Evolutionary conservation across 37 sponge, comb jelly and placozoan species (phyloP).

Genomic region (Amphimedon queenslandica): DNA sequence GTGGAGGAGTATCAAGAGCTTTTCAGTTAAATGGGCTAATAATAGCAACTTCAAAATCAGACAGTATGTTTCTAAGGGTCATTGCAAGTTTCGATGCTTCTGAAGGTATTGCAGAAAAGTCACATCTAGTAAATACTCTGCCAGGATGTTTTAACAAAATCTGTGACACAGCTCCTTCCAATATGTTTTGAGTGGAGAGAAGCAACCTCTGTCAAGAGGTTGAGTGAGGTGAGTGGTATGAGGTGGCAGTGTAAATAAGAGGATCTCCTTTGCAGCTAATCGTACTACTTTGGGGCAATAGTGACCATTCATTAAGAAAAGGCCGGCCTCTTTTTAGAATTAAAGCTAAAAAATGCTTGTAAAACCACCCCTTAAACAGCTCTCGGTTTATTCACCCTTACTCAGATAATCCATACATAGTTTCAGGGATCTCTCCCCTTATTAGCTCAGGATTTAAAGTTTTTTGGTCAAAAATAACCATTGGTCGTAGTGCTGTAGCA

Average conservation of each 20-base stretch:
- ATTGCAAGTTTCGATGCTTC: background rate
- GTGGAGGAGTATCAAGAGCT: too few species aligned
- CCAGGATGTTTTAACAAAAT: background rate
- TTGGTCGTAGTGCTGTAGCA: background rate
- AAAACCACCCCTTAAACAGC: constrained; percentile 19
- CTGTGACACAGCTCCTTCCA: background rate
- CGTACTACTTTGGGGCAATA: constrained; percentile 5
- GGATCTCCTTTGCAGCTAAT: constrained; percentile 11
- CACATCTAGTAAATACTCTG: background rate
- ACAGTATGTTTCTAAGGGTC: background rate
- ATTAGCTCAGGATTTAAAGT: background rate
- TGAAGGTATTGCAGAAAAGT: background rate
- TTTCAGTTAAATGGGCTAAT: constrained; percentile 4
- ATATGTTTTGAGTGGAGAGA: background rate
- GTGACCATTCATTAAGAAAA: constrained; percentile 31
- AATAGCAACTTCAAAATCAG: background rate
- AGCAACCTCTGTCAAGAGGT: background rate
- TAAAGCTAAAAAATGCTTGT: constrained; percentile 12
- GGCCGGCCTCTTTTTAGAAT: background rate
- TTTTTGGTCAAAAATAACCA: background rate
- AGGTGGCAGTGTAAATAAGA: constrained; percentile 33
- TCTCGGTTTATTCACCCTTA: constrained; percentile 35
- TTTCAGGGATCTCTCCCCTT: constrained; percentile 24
- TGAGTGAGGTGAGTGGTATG: constrained; percentile 17
- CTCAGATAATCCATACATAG: constrained; percentile 22